Evolutionary conservation across 2,888 invertebrate species (phyloP), one percentile per base, ranked within the genome.

Genomic region (Lepidochrysops patricia): DNA sequence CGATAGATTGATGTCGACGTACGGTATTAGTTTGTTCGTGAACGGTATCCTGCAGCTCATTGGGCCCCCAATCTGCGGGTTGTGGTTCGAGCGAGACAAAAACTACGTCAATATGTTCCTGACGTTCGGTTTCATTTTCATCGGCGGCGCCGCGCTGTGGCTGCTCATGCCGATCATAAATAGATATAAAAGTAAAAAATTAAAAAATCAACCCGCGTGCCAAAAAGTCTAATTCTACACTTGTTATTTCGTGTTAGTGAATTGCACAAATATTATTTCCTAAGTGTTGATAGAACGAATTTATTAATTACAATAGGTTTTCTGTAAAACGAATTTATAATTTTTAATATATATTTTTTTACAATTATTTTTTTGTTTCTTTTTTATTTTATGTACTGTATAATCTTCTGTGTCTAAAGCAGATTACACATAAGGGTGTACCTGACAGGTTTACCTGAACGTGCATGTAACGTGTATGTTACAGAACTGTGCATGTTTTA

Each of bases 11-110:
- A 95, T 95, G 72, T 95, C 96, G 0, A 95, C 96, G 0, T 96
- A 96, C 68, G 96, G 96, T 1, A 95, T 96, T 48, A 95, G 96
- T 68, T 83, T 96, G 25, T 96, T 96, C 71, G 93, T 96, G 0
- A 96, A 96, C 73, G 96, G 96, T 1, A 82, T 96, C 12, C 76
- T 96, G 15, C 96, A 96, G 74, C 76, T 96, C 57, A 79, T 95
- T 0, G 96, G 96, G 0, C 96, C 96, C 1, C 95, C 95, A 0
- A 84, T 96, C 23, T 96, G 96, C 72, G 96, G 96, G 3, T 67
- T 92, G 0, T 92, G 95, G 90, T 93, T 89, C 67, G 92, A 94
- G 65, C 79, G 86, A 9, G 91, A 92, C 23, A 76, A 84, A 4
- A 92, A 92, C 50, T 96, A 92, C 75, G 90, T 91, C 57, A 92